Evolutionary conservation across 1,140 invertebrate genomes (phyloP), one percentile per base, ranked within the genome.

Genomic region (Atta colombica): DNA sequence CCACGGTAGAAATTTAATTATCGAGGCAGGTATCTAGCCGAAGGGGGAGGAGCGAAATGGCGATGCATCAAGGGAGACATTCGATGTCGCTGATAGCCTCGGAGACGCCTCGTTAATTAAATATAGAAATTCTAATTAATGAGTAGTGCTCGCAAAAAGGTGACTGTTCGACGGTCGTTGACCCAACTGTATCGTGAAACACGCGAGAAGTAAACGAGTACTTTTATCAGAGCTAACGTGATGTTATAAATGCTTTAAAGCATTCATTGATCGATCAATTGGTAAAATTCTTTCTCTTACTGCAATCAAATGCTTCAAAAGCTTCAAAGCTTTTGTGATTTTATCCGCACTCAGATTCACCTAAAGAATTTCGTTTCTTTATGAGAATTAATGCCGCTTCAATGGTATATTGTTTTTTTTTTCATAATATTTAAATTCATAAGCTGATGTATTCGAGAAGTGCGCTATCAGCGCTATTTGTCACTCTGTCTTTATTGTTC

Each of bases 21-120:
- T 84, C 80, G 55, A 10, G 55, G 55, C 55, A 21, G 68, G 49
- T 71, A 72, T 82, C 53, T 72, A 72, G 3, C 10, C 14, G 65
- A 14, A 14, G 25, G 14, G 35, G 65, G 31, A 18, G 39, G 39
- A 35, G 51, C 35, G 14, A 84, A 82, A 82, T 51, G 39, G 80
- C 80, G 80, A 63, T 45, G 80, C 80, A 75, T 74, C 80, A 75
- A 14, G 80, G 80, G 80, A 84, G 80, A 84, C 80, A 84, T 74
- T 49, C 69, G 68, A 84, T 84, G 80, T 55, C 80, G 69, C 68
- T 74, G 80, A 89, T 88, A 88, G 63, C 71, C 89, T 84, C 87
- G 77, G 58, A 78, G 89, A 85, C 87, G 68, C 84, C 84, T 86
- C 77, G 78, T 63, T 87, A 90, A 90, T 90, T 90, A 90, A 90